phyloP scores from a whole-genome alignment of 2,888 invertebrate species.

The Argyra leucocephala region DNA sequence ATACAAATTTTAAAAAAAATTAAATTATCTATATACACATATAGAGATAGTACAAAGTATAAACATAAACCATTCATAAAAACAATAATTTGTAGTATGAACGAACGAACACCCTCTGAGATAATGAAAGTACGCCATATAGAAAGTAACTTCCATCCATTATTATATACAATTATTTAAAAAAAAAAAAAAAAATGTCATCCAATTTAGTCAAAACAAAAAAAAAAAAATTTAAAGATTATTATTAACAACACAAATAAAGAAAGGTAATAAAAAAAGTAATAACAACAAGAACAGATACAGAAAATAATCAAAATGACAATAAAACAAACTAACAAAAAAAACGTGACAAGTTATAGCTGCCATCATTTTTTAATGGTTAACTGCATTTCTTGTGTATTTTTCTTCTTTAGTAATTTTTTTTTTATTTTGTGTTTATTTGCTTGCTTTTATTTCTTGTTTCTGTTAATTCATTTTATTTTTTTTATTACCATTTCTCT shows the following conservation, averaged over 20 bases:
- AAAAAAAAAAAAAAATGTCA: too few relatives aligned
- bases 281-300: background rate
- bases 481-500: too few relatives aligned
- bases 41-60: background rate
- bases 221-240: background rate
- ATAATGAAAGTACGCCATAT: too few relatives aligned
- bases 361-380: slow-evolving; percentile 4
- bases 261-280: background rate
- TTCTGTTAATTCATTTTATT: too few relatives aligned
- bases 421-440: background rate
- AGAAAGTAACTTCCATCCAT: too few relatives aligned
- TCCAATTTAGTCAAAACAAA: background rate
- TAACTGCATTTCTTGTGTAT: background rate
- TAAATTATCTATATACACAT: background rate
- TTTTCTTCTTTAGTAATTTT: background rate
- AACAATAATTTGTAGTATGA: too few relatives aligned
- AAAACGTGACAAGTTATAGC: slow-evolving; percentile 3
- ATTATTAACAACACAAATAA: background rate
- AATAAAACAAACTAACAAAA: background rate
- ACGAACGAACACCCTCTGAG: too few relatives aligned
- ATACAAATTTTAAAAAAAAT: background rate
- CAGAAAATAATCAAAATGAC: background rate
- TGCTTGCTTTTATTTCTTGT: too few relatives aligned
- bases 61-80: too few relatives aligned
- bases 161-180: too few relatives aligned